Evolutionary conservation across 2,797 vertebrate species (phyloP).

Genomic region (Leucoraja ocellata): DNA sequence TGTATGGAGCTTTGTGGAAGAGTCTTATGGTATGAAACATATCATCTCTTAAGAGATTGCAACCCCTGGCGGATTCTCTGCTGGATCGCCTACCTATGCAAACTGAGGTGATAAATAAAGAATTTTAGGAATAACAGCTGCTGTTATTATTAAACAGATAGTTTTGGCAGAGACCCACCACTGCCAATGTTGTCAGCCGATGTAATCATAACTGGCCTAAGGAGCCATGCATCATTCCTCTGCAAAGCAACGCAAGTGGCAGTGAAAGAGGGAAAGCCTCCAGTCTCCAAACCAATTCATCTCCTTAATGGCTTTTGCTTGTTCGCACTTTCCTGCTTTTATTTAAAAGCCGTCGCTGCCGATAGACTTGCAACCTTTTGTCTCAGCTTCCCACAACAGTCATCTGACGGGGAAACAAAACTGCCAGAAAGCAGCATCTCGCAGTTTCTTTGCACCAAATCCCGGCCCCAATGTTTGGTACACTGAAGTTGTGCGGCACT

Average conservation of each 20-base stretch:
- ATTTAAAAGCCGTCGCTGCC: background rate
- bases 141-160: constrained; percentile 27
- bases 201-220: constrained; percentile 32
- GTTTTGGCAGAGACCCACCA: constrained; percentile 25
- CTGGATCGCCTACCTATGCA: constrained; percentile 14
- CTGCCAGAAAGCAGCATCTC: background rate
- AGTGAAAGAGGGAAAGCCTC: background rate
- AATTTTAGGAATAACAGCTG: constrained; percentile 30
- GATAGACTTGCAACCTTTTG: background rate
- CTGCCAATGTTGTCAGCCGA: background rate
- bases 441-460: background rate
- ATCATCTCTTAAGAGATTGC: constrained; percentile 16
- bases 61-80: background rate
- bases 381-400: background rate
- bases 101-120: constrained; percentile 29
- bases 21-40: background rate
- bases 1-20: background rate
- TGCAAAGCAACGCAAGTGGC: constrained; percentile 1
- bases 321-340: background rate
- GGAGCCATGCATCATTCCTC: constrained; percentile 2
- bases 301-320: constrained; percentile 25
- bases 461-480: background rate
- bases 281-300: constrained; percentile 15
- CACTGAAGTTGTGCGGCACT: background rate
- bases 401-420: background rate